Percentiles rank a stretch among this genome's conserved stretches.
Conservation (phyloP, 2,113 vertebrate species). For the Crotalus viridis region DNA sequence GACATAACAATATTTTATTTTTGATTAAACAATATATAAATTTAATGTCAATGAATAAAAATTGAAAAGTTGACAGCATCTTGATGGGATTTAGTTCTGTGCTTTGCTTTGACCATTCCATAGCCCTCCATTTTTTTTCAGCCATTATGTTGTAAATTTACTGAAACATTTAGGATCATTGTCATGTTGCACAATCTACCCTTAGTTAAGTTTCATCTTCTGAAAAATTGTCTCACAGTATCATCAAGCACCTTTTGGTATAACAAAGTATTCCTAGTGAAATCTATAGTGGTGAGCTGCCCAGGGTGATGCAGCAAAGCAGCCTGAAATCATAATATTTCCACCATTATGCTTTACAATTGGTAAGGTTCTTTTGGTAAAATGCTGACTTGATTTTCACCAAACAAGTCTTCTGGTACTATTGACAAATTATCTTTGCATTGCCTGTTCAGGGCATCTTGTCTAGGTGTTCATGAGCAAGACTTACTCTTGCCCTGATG, state of each 20-base stretch:
- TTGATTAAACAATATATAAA: neutral
- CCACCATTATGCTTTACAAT: no score
- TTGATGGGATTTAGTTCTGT: no score
- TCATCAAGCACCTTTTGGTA: neutral
- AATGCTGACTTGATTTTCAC: neutral
- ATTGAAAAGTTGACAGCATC: neutral
- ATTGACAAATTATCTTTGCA: neutral
- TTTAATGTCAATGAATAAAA: neutral
- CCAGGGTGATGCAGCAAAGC: neutral
- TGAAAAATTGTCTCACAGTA: no score
- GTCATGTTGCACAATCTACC: no score
- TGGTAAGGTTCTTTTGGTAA: neutral
- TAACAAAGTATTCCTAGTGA: neutral
- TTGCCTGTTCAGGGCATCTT: neutral
- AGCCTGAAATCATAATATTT: neutral
- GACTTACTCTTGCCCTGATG: neutral
- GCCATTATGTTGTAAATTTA: no score
- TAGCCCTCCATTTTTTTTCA: no score
- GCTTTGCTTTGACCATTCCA: no score
- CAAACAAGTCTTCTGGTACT: neutral
- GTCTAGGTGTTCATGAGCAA: neutral
- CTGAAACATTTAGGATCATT: no score
- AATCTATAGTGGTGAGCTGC: neutral
- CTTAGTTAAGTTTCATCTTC: no score
- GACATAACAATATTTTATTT: neutral